Base-by-base conservation (phyloP, 2,113 vertebrate genomes). In the Bolborhynchus lineola region DNA sequence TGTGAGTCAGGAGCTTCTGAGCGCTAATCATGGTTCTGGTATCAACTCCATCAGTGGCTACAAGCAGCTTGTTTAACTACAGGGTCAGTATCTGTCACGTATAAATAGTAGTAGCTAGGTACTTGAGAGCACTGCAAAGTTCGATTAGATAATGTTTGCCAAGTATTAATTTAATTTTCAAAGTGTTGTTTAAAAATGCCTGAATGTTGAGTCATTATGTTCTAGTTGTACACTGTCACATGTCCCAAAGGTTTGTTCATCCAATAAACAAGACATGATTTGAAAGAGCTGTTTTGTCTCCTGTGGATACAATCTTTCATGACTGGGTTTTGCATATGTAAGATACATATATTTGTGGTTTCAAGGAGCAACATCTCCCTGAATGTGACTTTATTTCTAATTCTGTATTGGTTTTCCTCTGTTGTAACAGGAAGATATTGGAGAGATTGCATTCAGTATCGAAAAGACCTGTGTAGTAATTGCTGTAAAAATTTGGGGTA, bases 61-160 rank as follows among this genome's bases (percentile, higher is more conserved):
- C 5, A 21, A 35, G 62, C 28, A 35, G 69, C 71, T 77, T 69
- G 28, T 35, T 49, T 52, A 86, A 52, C 80, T 92, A 57, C 55
- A 52, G 62, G 42, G 33, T 39, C 3, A 0, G 9, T 87, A 39
- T 81, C 47, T 74, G 47, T 44, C 31, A 50, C 29, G 37, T 53
- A n/a, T 53, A n/a, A 86, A 75, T 26, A 63, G 50, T 59, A 55
- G 37, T 63, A 68, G 57, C 50, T 71, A 13, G 35, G 50, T 95
- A 35, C 63, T 50, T 83, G 80, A 76, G 52, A 68, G 44, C 31
- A 26, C 65, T 72, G 13, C 29, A 86, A 92, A 31, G 81, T 76
- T 95, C 59, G 82, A 82, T 96, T 95, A 94, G 33, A 33, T 88
- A 78, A 49, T 92, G 37, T 69, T 91, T 93, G 65, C 69, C 57